Evolutionary conservation across 2,888 invertebrate species (phyloP).

Genomic region (Rhogogaster chlorosoma): DNA sequence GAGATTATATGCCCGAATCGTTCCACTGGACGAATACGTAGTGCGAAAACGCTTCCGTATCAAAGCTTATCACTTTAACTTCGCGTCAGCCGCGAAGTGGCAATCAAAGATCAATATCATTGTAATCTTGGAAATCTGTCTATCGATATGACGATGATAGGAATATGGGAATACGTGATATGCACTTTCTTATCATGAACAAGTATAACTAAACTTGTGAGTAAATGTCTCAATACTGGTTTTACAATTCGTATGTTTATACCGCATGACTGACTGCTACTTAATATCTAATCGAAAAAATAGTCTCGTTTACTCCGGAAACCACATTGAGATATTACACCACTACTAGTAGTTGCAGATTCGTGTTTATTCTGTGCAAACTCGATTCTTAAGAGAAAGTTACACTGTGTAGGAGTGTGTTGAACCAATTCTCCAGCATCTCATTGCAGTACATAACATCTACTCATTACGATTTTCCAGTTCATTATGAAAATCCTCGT

Average conservation of each 20-base stretch:
- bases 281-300: conserved; percentile 36
- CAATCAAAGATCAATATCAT: background rate
- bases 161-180: background rate
- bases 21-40: background rate
- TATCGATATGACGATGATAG: background rate
- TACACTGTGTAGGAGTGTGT: background rate
- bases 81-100: background rate
- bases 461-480: background rate
- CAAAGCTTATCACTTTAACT: background rate
- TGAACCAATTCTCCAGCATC: background rate
- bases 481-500: background rate
- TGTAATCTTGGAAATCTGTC: background rate
- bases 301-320: conserved; percentile 30
- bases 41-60: background rate
- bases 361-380: conserved; percentile 2
- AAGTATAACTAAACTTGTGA: background rate
- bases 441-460: background rate
- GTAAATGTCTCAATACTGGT: background rate
- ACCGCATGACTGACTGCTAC: background rate
- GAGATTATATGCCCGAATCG: background rate
- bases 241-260: background rate
- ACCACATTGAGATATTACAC: conserved; percentile 12
- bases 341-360: conserved; percentile 1
- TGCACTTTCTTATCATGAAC: background rate
- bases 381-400: background rate